Percentiles rank a stretch among this genome's conserved stretches.
Conservation (phyloP, 2,797 vertebrate genomes). For the Microctenopoma lineatum region DNA sequence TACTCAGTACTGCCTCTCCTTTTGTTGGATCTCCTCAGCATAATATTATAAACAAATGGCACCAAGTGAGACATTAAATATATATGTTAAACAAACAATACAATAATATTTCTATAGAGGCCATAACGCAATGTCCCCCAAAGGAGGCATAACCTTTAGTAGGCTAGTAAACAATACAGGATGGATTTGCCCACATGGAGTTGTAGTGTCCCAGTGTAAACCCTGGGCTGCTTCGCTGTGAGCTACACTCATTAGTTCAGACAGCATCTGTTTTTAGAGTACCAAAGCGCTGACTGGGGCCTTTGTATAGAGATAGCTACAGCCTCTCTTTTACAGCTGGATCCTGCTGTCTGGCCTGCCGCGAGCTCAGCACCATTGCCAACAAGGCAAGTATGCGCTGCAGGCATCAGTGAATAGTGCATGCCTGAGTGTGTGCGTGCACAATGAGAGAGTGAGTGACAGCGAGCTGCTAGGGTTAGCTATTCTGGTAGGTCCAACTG, state of each 20-base stretch:
- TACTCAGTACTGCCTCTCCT: background rate
- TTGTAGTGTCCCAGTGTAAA: constrained; percentile 46
- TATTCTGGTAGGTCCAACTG: constrained; percentile 5
- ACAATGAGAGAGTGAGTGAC: constrained; percentile 34
- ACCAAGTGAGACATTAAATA: too few relatives aligned
- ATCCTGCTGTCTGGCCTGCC: constrained; percentile 51
- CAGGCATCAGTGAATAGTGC: constrained; percentile 34
- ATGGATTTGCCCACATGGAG: constrained; percentile 23
- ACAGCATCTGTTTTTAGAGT: constrained; percentile 72
- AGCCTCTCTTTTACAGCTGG: constrained; percentile 58
- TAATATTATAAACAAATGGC: background rate
- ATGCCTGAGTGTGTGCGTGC: background rate
- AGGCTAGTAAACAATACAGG: constrained; percentile 5
- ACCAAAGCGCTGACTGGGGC: constrained; percentile 66
- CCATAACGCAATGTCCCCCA: background rate
- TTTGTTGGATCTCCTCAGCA: background rate
- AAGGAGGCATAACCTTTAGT: background rate
- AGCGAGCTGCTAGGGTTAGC: constrained; percentile 40
- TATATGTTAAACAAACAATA: background rate
- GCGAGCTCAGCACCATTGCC: constrained; percentile 30
- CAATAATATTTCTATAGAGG: background rate
- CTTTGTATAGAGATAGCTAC: constrained; percentile 65
- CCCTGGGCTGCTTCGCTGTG: constrained; percentile 36
- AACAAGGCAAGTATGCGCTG: constrained; percentile 31
- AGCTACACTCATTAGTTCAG: constrained; percentile 57